Base-by-base conservation (phyloP, 30 jellyfish, hydroid and myxozoan species). In the Hydra vulgaris region DNA sequence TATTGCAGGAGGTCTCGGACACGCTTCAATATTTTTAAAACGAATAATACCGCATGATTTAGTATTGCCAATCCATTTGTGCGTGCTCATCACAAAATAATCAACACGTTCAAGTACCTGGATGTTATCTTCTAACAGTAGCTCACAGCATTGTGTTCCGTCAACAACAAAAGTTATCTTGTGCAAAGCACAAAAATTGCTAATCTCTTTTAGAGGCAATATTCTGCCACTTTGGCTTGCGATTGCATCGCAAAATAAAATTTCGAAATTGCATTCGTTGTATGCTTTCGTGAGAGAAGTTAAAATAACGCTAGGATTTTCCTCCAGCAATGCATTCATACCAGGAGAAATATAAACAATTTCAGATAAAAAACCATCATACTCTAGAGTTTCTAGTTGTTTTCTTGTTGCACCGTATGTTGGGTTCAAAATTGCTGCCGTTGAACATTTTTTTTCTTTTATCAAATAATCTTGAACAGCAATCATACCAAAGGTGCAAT, bases 81-180 rank as follows among this genome's bases (percentile, higher is more conserved):
- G 85, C 24, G 80, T 78, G 82, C 85, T 78, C 85, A 78, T 78
- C 8, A 78, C 85, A 1, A 78, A 78, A 66, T 78, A 78, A 66
- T 78, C 85, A 23, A 78, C 54, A 20, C 23, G 20, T 25, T 78
- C 18, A 66, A 78, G 69, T 21, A 78, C 85, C 21, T 66, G 0
- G 15, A 20, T 61, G 25, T 78, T 78, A 61, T 61, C 23, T 23
- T 77, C 85, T 18, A 78, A 78, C 40, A 78, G 69, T 5, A 78
- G 66, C 54, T 78, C 67, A 61, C 85, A 78, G 18, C 85, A 27
- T 54, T 78, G 85, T 3, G 85, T 78, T 17, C 85, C 85, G 26
- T 78, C 85, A 53, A 78, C 85, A 19, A 78, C 85, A 3, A 78
- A 27, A 23, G 19, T 61, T 3, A 78, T 61, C 21, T 23, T 25